A percentile compares a stretch with the other conserved stretches of the same genome.
phyloP scores from a whole-genome alignment of 2,888 invertebrate species.

The Didymodactylos carnosus region DNA sequence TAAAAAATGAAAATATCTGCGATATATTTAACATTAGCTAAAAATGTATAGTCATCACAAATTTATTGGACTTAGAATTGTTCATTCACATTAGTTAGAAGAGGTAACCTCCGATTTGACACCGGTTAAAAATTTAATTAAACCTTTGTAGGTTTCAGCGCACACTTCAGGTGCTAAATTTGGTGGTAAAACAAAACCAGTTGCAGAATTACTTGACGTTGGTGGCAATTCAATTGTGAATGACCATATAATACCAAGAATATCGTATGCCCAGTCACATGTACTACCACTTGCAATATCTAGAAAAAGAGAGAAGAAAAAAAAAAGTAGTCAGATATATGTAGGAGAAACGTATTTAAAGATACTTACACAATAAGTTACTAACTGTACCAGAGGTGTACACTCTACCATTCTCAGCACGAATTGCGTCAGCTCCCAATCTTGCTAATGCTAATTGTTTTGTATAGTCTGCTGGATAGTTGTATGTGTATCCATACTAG shows the following conservation, averaged over 20 bases:
- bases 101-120: too few species aligned
- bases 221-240: neutral
- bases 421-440: neutral
- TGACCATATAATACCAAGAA: neutral
- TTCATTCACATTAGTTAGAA: too few species aligned
- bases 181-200: neutral
- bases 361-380: neutral
- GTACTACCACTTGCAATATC: neutral
- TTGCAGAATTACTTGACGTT: neutral
- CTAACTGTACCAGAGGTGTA: neutral
- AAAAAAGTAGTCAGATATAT: neutral
- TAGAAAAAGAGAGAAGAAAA: neutral
- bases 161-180: neutral
- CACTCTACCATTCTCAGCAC: neutral
- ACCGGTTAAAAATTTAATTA: neutral
- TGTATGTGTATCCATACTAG: slow-evolving; percentile 5
- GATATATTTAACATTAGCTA: too few species aligned
- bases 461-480: neutral
- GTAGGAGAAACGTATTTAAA: too few species aligned
- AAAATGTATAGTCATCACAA: too few species aligned
- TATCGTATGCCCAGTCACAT: neutral
- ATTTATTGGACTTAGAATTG: too few species aligned
- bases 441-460: neutral
- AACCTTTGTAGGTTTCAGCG: neutral
- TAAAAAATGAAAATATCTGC: too few species aligned